phyloP scores from a whole-genome alignment of 2,888 invertebrate species.

The Troglohyphantes excavatus region DNA sequence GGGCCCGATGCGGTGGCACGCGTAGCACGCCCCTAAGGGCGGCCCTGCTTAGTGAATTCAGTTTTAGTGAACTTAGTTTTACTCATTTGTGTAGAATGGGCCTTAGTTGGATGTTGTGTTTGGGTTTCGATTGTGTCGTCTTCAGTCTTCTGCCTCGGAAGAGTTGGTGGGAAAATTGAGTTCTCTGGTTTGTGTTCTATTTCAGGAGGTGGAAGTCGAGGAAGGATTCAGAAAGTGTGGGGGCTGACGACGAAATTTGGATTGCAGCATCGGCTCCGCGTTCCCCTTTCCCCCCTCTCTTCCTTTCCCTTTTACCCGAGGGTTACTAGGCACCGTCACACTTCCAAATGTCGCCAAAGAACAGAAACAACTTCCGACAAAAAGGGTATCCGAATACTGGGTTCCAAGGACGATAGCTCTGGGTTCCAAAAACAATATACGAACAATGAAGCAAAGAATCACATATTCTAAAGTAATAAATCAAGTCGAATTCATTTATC shows the following conservation, averaged over 20 bases:
- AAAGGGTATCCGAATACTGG: not conserved
- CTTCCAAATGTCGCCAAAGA: conserved; percentile 7
- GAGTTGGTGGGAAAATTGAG: not conserved
- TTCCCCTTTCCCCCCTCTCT: no score
- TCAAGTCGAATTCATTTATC: no score
- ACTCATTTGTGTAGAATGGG: no score
- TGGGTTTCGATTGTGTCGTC: not conserved
- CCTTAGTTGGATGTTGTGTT: no score
- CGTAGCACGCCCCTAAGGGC: no score
- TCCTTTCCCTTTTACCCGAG: not conserved
- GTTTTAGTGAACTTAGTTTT: no score
- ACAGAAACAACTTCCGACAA: not conserved
- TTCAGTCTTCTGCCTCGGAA: not conserved
- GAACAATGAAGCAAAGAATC: not conserved
- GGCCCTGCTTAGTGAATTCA: no score
- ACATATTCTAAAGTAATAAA: no score
- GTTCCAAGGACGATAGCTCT: not conserved
- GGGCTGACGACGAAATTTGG: conserved; percentile 50
- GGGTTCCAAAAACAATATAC: not conserved
- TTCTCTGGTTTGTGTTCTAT: conserved; percentile 50
- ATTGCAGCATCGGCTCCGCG: conserved; percentile 33
- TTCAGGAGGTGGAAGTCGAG: conserved; percentile 2
- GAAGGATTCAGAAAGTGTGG: conserved; percentile 40
- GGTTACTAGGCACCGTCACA: not conserved
- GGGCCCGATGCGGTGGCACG: no score